A percentile compares a stretch with the other conserved stretches of the same genome.
These are phyloP conservation scores for Cheilinus undulatus DNA, from an alignment of 2,113 vertebrate species.

Conservation along the genomic window DNA sequence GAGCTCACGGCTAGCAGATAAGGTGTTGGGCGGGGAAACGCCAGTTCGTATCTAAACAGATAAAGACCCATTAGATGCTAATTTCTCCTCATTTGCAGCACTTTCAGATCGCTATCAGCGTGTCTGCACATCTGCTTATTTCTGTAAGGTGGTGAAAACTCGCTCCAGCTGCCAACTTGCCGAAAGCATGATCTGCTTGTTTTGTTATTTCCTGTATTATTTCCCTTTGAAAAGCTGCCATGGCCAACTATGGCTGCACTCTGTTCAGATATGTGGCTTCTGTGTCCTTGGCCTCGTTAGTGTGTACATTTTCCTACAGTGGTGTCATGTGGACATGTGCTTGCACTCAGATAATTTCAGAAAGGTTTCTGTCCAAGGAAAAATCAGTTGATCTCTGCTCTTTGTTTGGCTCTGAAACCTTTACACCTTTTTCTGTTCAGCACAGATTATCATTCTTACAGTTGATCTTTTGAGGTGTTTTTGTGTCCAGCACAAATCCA, in stretches of 20 bases:
- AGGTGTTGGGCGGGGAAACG: slow-evolving; percentile 33
- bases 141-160: slow-evolving; percentile 30
- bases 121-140: slow-evolving; percentile 44
- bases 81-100: slow-evolving; percentile 74
- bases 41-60: slow-evolving; percentile 59
- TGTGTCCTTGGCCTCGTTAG: slow-evolving; percentile 6
- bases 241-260: slow-evolving; percentile 25
- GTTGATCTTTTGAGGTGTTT: too few relatives aligned
- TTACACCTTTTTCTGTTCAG: too few relatives aligned
- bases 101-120: slow-evolving; percentile 73
- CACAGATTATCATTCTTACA: too few relatives aligned
- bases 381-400: background rate
- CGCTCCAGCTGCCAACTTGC: slow-evolving; percentile 46
- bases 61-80: slow-evolving; percentile 82
- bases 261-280: slow-evolving; percentile 33
- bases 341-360: slow-evolving; percentile 19
- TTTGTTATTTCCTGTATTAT: slow-evolving; percentile 70
- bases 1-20: slow-evolving; percentile 42
- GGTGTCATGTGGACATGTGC: slow-evolving; percentile 29
- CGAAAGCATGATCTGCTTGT: slow-evolving; percentile 71
- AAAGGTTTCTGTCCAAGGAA: background rate
- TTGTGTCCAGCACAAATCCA: too few relatives aligned
- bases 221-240: slow-evolving; percentile 48
- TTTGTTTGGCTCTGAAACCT: too few relatives aligned
- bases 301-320: slow-evolving; percentile 25